Base-by-base conservation (phyloP, 2,888 invertebrate genomes). In the Aphodius granarius region DNA sequence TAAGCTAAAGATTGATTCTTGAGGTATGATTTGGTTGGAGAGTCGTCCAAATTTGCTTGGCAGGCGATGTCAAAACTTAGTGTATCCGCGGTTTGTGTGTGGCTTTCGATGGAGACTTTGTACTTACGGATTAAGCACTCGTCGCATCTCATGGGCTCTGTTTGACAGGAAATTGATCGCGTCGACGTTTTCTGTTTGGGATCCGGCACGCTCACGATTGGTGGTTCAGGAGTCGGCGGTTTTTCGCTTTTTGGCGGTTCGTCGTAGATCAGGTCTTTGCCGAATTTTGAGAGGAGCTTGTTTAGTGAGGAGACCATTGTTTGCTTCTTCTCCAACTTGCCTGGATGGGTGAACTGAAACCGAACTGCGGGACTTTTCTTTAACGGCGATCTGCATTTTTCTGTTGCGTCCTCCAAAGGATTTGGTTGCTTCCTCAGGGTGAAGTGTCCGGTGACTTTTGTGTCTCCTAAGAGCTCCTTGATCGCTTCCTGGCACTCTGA, bases 401-500 rank as follows among this genome's bases (percentile, higher is more conserved):
- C 77, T 3, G 73, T 63, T 3, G 43, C 20, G 73, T 78, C 81
- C 17, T 79, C 73, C 22, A 16, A 76, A 5, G n/a, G 75, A 18
- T 75, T 81, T 78, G 16, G 73, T 0, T 66, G 64, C 73, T 79
- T 80, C 73, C 80, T 82, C 21, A 84, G 79, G 63, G 82, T 78
- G 75, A 86, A 82, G 18, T 84, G 83, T 16, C 86, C 86, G 63
- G 78, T 77, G 65, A 83, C 80, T 74, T 82, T 83, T 75, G 83
- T 78, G 18, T 82, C 81, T 64, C 79, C 81, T 63, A 80, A 83
- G 77, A 87, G 79, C 71, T 82, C 78, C 78, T 83, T 86, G 77
- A 87, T 82, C 15, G 85, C 86, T 75, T 87, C 87, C 81, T 87
- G 87, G 82, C 87, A 87, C 76, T 86, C 83, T 79, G 85, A 83